Conservation (phyloP, 2,113 vertebrate species). For the Colistium nudipinnis region DNA sequence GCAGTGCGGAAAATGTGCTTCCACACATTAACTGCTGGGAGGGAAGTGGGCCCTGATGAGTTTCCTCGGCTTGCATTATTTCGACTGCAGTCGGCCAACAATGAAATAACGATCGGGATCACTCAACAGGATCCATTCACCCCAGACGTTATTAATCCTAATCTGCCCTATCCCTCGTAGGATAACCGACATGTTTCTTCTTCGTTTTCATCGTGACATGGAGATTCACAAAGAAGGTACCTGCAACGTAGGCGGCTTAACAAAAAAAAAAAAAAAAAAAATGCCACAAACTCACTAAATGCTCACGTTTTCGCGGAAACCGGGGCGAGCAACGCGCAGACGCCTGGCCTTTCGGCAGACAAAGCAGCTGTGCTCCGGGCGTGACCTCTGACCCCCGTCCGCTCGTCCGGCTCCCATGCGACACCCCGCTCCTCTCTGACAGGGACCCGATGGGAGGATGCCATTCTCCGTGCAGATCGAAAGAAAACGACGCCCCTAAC, state of each 20-base stretch:
- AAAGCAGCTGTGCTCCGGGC: slow-evolving; percentile 55
- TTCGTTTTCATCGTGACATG: slow-evolving; percentile 1
- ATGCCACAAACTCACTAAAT: slow-evolving; percentile 11
- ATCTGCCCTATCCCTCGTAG: slow-evolving; percentile 23
- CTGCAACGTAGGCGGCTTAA: slow-evolving; percentile 42
- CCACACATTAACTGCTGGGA: slow-evolving; percentile 56
- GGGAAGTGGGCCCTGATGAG: slow-evolving; percentile 52
- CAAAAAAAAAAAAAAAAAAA: slow-evolving; percentile 14
- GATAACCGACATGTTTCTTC: slow-evolving; percentile 19
- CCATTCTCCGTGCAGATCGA: slow-evolving; percentile 49
- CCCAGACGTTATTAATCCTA: slow-evolving; percentile 39
- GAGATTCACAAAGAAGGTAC: slow-evolving; percentile 21
- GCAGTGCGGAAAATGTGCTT: slow-evolving; percentile 70
- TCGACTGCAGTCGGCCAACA: slow-evolving; percentile 32
- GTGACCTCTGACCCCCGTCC: slow-evolving; percentile 53
- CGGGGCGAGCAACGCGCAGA: slow-evolving; percentile 8
- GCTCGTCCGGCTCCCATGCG: slow-evolving; percentile 43
- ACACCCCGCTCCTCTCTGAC: slow-evolving; percentile 55
- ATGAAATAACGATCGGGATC: slow-evolving; percentile 11
- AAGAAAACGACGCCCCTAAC: slow-evolving; percentile 61
- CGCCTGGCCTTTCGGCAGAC: slow-evolving; percentile 45
- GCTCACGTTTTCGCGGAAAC: slow-evolving; percentile 22
- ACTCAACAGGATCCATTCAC: slow-evolving; percentile 3
- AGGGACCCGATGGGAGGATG: slow-evolving; percentile 58
- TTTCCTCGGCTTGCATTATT: slow-evolving; percentile 28